Percentiles rank a stretch among this genome's conserved stretches.
These are phyloP conservation scores for Syngnathus floridae DNA, from an alignment of 2,113 vertebrate genomes.

Conservation along the genomic window DNA sequence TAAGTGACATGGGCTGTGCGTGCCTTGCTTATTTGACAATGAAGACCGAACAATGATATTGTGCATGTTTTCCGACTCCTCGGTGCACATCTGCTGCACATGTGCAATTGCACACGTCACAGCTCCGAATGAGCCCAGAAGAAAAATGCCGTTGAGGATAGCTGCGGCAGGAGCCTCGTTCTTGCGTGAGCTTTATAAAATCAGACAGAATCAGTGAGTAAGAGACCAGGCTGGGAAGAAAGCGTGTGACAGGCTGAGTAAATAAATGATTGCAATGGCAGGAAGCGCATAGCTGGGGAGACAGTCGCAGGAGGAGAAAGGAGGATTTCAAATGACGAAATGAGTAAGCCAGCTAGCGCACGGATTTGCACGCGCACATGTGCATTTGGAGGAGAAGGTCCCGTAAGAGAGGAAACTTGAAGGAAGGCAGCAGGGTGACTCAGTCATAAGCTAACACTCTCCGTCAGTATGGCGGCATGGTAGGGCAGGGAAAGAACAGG, in stretches of 20 bases:
- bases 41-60: slow-evolving; percentile 19
- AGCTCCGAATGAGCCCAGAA: slow-evolving; percentile 20
- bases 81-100: slow-evolving; percentile 2
- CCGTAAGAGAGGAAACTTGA: slow-evolving; percentile 29
- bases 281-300: slow-evolving; percentile 35
- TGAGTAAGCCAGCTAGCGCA: slow-evolving; percentile 17
- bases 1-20: slow-evolving; percentile 12
- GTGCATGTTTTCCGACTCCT: not conserved
- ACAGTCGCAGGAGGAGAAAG: slow-evolving; percentile 5
- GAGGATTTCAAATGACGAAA: slow-evolving; percentile 26
- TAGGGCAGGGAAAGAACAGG: slow-evolving; percentile 26
- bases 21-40: slow-evolving; percentile 12
- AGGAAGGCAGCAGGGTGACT: slow-evolving; percentile 55
- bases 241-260: slow-evolving; percentile 36
- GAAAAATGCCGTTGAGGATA: slow-evolving; percentile 19
- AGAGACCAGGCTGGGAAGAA: slow-evolving; percentile 36
- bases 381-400: slow-evolving; percentile 30
- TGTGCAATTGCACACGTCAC: slow-evolving; percentile 13
- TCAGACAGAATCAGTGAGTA: slow-evolving; percentile 61
- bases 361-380: slow-evolving; percentile 12
- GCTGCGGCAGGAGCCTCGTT: slow-evolving; percentile 24
- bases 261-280: slow-evolving; percentile 56
- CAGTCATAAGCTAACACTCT: slow-evolving; percentile 58
- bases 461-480: slow-evolving; percentile 48
- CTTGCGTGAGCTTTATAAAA: slow-evolving; percentile 43